Conservation (phyloP, 2,113 vertebrate species). For the Casuarius casuarius region DNA sequence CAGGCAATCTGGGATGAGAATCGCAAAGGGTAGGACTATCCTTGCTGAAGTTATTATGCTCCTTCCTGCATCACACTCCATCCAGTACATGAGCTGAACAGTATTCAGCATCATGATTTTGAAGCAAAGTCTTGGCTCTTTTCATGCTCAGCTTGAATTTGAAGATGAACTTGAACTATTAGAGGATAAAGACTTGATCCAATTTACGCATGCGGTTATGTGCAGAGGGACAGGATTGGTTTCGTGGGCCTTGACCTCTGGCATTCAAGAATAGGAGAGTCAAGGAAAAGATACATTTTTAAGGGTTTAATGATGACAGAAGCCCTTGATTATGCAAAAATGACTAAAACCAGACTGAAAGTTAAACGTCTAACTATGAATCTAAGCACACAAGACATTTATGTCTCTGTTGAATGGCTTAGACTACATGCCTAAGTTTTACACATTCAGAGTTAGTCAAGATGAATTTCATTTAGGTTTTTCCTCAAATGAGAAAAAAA, state of each 20-base stretch:
- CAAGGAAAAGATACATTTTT: not conserved
- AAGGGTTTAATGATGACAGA: constrained; percentile 23
- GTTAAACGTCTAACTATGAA: constrained; percentile 31
- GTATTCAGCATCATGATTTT: not conserved
- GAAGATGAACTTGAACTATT: not conserved
- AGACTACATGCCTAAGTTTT: not conserved
- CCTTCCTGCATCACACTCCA: not conserved
- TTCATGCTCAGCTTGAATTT: not conserved
- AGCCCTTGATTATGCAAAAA: constrained; percentile 1
- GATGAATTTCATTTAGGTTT: not conserved
- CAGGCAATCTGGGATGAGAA: not conserved
- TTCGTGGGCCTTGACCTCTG: constrained; percentile 18
- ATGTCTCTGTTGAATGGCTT: not conserved
- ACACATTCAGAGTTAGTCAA: not conserved
- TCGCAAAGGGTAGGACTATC: not conserved
- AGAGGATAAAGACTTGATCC: not conserved
- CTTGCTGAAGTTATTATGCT: not conserved
- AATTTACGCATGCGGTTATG: not conserved
- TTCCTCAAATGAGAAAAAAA: not conserved
- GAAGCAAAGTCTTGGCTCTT: not conserved
- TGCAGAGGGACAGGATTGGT: not conserved
- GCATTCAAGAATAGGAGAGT: not conserved
- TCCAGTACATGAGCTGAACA: not conserved
- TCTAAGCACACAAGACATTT: constrained; percentile 22
- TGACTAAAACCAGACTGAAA: constrained; percentile 12